Conservation (phyloP, 2,888 invertebrate species). For the Zootermopsis nevadensis region DNA sequence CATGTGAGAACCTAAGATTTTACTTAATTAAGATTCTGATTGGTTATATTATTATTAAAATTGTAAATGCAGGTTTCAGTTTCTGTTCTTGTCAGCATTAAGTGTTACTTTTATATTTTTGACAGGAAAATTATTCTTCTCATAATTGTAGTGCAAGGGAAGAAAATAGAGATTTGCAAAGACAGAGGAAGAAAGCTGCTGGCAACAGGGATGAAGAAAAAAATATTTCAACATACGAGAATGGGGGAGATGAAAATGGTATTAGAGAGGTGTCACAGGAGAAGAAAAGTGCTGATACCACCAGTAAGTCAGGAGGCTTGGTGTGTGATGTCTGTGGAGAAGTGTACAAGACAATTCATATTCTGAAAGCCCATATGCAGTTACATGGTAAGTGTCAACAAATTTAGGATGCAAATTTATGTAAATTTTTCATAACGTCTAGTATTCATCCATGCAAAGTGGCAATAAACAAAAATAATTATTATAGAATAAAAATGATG, state of each 20-base stretch:
- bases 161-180: not conserved
- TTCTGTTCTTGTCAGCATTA: not conserved
- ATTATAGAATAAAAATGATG: too few relatives aligned
- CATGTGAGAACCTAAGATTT: too few relatives aligned
- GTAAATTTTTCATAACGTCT: too few relatives aligned
- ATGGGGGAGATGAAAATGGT: not conserved
- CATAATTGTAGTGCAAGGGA: not conserved
- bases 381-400: slow-evolving; percentile 57
- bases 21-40: too few relatives aligned
- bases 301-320: slow-evolving; percentile 50
- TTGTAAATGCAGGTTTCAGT: not conserved
- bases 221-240: not conserved
- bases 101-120: not conserved
- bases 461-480: too few relatives aligned
- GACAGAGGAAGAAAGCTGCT: not conserved
- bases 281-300: not conserved
- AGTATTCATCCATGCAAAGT: too few relatives aligned
- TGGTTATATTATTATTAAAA: too few relatives aligned
- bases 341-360: slow-evolving; percentile 61
- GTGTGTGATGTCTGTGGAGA: slow-evolving; percentile 66
- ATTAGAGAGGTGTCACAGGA: not conserved
- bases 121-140: slow-evolving; percentile 14
- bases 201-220: not conserved
- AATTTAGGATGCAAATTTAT: too few relatives aligned
- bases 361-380: slow-evolving; percentile 64